A percentile compares a stretch with the other conserved stretches of the same genome.
phyloP scores from a whole-genome alignment of 2,888 invertebrate species.

The Meghimatium bilineatum region DNA sequence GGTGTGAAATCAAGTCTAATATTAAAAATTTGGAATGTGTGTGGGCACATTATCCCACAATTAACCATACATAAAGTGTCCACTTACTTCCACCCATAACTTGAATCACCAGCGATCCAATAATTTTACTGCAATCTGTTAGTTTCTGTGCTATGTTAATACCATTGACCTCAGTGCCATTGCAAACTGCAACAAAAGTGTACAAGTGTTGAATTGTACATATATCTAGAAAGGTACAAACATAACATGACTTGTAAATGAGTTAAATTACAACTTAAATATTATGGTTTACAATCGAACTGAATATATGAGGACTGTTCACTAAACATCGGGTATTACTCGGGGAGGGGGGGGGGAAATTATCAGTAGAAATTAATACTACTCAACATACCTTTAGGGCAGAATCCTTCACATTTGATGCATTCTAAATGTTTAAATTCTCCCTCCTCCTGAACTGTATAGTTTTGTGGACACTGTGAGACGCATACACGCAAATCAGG shows the following conservation, averaged over 20 bases:
- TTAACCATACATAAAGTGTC: too few species aligned
- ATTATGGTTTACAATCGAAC: background rate
- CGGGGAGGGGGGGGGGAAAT: too few species aligned
- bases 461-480: slow-evolving; percentile 16
- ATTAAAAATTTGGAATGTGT: too few species aligned
- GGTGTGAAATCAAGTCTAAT: too few species aligned
- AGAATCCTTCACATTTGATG: slow-evolving; percentile 72
- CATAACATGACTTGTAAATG: background rate
- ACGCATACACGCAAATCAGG: slow-evolving; percentile 14
- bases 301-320: too few species aligned
- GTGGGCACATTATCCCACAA: too few species aligned
- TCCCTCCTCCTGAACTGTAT: slow-evolving; percentile 19
- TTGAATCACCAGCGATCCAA: slow-evolving; percentile 89
- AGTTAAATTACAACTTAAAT: background rate
- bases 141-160: slow-evolving; percentile 87
- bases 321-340: too few species aligned
- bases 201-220: background rate
- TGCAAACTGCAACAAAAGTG: slow-evolving; percentile 81
- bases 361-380: too few species aligned
- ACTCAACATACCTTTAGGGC: slow-evolving; percentile 77
- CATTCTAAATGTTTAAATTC: slow-evolving; percentile 60
- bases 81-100: slow-evolving; percentile 83
- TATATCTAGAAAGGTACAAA: background rate
- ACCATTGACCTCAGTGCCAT: slow-evolving; percentile 86
- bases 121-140: slow-evolving; percentile 91